A percentile compares a stretch with the other conserved stretches of the same genome.
phyloP scores from a whole-genome alignment of 2,797 vertebrate genomes.

The Stomatorhinus walkeri region DNA sequence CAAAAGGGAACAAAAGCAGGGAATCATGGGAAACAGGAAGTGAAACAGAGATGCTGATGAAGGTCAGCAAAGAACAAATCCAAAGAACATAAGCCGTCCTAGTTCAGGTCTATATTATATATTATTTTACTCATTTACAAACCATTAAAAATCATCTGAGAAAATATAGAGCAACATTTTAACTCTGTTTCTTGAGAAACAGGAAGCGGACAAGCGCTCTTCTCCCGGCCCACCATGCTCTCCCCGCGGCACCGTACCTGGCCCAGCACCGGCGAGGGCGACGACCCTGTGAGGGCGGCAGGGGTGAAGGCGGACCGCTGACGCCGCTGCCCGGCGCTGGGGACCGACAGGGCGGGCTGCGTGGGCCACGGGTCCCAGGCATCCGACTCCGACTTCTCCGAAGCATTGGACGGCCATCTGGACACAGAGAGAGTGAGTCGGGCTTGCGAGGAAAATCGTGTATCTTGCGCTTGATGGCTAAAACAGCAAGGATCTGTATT shows the following conservation, averaged over 20 bases:
- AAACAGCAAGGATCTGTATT: not conserved
- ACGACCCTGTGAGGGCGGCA: constrained; percentile 88
- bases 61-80: not conserved
- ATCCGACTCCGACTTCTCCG: constrained; percentile 77
- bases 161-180: not conserved
- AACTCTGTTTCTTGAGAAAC: not conserved
- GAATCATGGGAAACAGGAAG: not conserved
- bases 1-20: not conserved
- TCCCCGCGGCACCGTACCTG: constrained; percentile 48
- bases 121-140: not conserved
- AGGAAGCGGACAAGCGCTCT: not conserved
- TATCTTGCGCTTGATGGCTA: not conserved
- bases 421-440: not conserved
- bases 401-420: constrained; percentile 79
- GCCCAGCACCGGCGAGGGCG: constrained; percentile 86
- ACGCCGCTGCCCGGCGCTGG: constrained; percentile 77
- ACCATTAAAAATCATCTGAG: not conserved
- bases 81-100: not conserved
- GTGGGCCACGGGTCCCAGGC: constrained; percentile 89
- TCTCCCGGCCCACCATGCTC: not conserved
- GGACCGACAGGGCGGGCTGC: constrained; percentile 86
- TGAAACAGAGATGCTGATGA: not conserved
- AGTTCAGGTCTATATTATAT: not conserved
- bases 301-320: constrained; percentile 94
- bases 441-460: not conserved